Percentiles rank a stretch among this genome's conserved stretches.
Evolutionary conservation across 2,888 invertebrate genomes (phyloP).

Genomic region (Drosophila meridionalis): DNA sequence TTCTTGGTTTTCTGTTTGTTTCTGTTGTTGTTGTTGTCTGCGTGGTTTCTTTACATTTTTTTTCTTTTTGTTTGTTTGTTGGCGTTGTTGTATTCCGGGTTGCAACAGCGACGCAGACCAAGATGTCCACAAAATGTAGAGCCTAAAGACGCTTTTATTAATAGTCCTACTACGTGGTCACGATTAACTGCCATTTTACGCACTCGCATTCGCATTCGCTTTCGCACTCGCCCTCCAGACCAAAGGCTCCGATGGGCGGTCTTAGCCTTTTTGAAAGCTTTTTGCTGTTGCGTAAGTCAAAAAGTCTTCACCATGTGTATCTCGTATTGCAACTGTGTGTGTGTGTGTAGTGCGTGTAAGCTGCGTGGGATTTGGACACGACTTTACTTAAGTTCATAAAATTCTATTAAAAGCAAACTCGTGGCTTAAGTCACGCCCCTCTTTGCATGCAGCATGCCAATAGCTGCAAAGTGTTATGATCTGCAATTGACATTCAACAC

Average conservation of each 20-base stretch:
- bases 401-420: slow-evolving; percentile 73
- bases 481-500: slow-evolving; percentile 38
- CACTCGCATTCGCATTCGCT: slow-evolving; percentile 74
- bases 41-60: slow-evolving; percentile 1
- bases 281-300: slow-evolving; percentile 79
- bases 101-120: slow-evolving; percentile 46
- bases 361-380: slow-evolving; percentile 76
- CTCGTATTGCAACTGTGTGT: slow-evolving; percentile 11
- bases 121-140: slow-evolving; percentile 76
- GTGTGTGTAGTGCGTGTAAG: slow-evolving; percentile 49
- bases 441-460: slow-evolving; percentile 35
- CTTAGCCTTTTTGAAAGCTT: slow-evolving; percentile 76
- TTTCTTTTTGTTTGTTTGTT: slow-evolving; percentile 5
- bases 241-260: slow-evolving; percentile 26
- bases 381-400: slow-evolving; percentile 80
- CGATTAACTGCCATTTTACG: slow-evolving; percentile 80
- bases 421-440: slow-evolving; percentile 47
- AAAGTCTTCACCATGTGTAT: slow-evolving; percentile 57
- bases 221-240: slow-evolving; percentile 31
- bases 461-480: slow-evolving; percentile 39
- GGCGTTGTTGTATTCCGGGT: slow-evolving; percentile 8
- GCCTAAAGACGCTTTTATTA: slow-evolving; percentile 78
- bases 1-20: slow-evolving; percentile 50
- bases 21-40: slow-evolving; percentile 20
- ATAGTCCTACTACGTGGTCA: slow-evolving; percentile 78